Percentiles rank a stretch among this genome's conserved stretches.
Evolutionary conservation across 92 coral and sea anemone genomes (phyloP).

Genomic region (Porites cylindrica): DNA sequence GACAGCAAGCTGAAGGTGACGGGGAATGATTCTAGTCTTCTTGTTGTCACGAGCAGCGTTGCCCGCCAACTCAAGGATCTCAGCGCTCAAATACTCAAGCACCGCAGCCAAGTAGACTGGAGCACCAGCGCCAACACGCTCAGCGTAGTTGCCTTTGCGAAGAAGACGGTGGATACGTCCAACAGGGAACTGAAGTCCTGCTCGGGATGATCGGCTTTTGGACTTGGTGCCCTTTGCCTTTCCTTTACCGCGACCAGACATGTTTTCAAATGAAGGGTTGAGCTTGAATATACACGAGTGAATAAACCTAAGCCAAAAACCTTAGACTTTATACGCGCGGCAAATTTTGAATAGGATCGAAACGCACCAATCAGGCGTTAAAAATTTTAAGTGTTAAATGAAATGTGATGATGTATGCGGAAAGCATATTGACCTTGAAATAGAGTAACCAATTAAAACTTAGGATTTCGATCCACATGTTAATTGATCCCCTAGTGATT

Average conservation of each 20-base stretch:
- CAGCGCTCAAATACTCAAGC: constrained; percentile 53
- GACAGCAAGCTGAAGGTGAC: constrained; percentile 87
- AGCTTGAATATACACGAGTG: no score
- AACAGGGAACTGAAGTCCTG: constrained; percentile 88
- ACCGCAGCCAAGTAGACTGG: constrained; percentile 80
- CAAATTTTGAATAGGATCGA: no score
- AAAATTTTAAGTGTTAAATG: no score
- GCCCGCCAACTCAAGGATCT: constrained; percentile 70
- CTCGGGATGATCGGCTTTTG: constrained; percentile 84
- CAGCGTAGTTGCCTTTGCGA: constrained; percentile 78
- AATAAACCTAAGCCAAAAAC: no score
- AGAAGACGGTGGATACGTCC: constrained; percentile 70
- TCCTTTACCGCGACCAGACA: constrained; percentile 95
- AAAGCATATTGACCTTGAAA: no score
- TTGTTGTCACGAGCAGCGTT: constrained; percentile 90
- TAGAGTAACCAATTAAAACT: no score
- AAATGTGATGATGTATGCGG: no score
- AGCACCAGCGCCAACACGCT: constrained; percentile 87
- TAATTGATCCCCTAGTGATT: not conserved
- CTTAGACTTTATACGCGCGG: no score
- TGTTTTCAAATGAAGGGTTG: not conserved
- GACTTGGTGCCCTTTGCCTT: constrained; percentile 84
- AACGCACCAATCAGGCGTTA: no score
- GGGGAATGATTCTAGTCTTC: constrained; percentile 83
- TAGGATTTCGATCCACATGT: constrained; percentile 1